Evolutionary conservation across 1,140 invertebrate species (phyloP).

Genomic region (Chrysomallon squamiferum): DNA sequence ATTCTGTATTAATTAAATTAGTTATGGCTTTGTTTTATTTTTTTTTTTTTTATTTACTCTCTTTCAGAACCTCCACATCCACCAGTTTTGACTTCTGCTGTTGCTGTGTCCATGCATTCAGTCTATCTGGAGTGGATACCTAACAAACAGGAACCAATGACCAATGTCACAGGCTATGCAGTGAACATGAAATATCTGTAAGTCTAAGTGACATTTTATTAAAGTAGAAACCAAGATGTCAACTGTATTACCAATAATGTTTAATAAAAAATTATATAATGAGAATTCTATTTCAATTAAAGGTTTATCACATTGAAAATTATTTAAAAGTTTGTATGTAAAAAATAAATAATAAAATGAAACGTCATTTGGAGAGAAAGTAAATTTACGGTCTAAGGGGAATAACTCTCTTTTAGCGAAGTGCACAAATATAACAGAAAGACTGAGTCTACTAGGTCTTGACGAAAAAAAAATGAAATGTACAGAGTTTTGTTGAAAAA

Average conservation of each 20-base stretch:
- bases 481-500: too few species aligned
- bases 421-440: too few species aligned
- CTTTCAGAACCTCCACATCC: constrained; percentile 30
- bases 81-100: constrained; percentile 20
- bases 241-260: background rate
- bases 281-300: background rate
- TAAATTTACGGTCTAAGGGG: too few species aligned
- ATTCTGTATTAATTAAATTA: too few species aligned
- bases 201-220: background rate
- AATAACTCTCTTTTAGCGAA: too few species aligned
- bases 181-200: constrained; percentile 32
- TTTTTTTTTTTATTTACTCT: too few species aligned
- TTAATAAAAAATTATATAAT: background rate
- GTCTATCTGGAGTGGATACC: constrained; percentile 33
- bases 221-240: background rate
- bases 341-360: too few species aligned
- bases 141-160: constrained; percentile 27
- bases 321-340: too few species aligned
- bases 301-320: background rate
- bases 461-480: too few species aligned
- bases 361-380: too few species aligned
- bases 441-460: too few species aligned
- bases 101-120: constrained; percentile 23
- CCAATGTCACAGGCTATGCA: constrained; percentile 25
- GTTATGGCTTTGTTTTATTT: too few species aligned